Conservation (phyloP, 2,797 vertebrate genomes). For the Hippopotamyrus pictus region DNA sequence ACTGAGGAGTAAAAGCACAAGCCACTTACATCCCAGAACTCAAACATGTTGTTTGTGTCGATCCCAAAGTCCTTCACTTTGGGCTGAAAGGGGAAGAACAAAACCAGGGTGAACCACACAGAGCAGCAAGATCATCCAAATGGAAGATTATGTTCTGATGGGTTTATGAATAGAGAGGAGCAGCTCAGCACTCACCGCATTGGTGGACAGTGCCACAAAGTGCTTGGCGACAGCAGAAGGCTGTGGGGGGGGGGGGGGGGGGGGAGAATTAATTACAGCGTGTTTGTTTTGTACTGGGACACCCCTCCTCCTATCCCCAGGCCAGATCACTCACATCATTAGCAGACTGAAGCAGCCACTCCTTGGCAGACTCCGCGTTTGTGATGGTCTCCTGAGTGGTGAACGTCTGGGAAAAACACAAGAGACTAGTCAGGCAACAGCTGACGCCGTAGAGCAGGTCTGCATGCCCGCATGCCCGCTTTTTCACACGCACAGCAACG, state of each 20-base stretch:
- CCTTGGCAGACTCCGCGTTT: constrained; percentile 90
- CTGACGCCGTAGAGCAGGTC: not conserved
- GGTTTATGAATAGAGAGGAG: not conserved
- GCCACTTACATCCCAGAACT: constrained; percentile 96
- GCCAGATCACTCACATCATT: constrained; percentile 74
- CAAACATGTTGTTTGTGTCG: constrained; percentile 92
- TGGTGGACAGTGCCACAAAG: constrained; percentile 92
- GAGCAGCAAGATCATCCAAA: not conserved
- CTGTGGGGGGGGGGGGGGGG: constrained; percentile 39
- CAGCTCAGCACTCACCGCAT: constrained; percentile 70
- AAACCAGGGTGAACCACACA: constrained; percentile 10
- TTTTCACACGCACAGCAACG: not conserved
- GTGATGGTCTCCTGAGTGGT: constrained; percentile 97
- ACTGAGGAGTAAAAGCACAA: not conserved
- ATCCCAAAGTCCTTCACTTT: constrained; percentile 97
- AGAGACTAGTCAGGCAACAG: not conserved
- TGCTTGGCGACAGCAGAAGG: constrained; percentile 85
- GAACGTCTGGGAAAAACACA: constrained; percentile 70
- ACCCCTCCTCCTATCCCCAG: not conserved
- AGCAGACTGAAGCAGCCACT: constrained; percentile 80
- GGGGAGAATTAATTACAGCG: not conserved
- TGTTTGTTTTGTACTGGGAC: too few relatives aligned
- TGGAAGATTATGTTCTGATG: not conserved
- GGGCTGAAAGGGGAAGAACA: constrained; percentile 57
- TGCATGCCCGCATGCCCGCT: not conserved